These are phyloP conservation scores for Orchesella cincta DNA, from an alignment of 1,140 invertebrate species.

Conservation along the genomic window DNA sequence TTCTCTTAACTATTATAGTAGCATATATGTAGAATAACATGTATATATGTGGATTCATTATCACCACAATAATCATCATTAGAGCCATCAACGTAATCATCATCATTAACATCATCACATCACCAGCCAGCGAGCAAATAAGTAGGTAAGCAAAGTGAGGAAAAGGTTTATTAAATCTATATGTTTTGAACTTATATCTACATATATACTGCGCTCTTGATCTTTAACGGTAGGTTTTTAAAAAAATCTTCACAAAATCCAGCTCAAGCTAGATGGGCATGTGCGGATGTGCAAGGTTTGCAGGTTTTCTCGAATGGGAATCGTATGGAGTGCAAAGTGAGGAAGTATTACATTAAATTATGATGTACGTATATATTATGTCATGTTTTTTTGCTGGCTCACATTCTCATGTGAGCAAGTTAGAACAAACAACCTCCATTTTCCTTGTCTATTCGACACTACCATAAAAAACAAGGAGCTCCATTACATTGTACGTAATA, in stretches of 20 bases:
- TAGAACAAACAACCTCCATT: not conserved
- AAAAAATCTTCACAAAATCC: too few species aligned
- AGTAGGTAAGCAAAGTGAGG: not conserved
- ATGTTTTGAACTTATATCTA: too few species aligned
- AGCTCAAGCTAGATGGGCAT: too few species aligned
- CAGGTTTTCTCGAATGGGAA: too few species aligned
- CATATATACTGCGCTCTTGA: too few species aligned
- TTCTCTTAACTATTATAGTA: not conserved
- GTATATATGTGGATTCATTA: constrained; percentile 19
- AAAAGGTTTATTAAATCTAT: too few species aligned
- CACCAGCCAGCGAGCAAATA: not conserved
- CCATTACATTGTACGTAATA: too few species aligned
- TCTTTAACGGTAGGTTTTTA: too few species aligned
- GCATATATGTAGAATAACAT: not conserved
- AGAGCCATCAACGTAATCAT: constrained; percentile 14
- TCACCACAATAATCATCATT: constrained; percentile 24
- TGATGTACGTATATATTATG: not conserved
- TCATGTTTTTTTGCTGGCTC: not conserved
- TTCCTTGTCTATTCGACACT: not conserved
- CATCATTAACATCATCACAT: constrained; percentile 24
- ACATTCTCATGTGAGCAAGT: not conserved
- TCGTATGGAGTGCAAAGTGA: not conserved
- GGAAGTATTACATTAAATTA: not conserved
- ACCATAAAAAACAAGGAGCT: not conserved
- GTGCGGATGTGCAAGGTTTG: not conserved